Base-by-base conservation (phyloP, 2,797 vertebrate species). In the Podarcis lilfordi region DNA sequence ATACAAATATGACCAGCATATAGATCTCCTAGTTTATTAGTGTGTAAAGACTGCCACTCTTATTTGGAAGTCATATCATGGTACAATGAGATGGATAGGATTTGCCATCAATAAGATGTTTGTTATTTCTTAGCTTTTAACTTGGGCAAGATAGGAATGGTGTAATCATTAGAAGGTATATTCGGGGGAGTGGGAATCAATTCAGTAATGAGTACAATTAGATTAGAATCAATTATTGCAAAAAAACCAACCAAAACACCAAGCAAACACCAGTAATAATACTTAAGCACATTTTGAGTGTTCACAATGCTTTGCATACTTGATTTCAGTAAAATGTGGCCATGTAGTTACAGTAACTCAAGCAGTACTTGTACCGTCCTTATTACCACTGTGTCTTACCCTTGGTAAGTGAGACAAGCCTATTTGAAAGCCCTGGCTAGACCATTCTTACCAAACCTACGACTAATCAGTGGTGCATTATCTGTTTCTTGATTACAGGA, bases 251-350 rank as follows among this genome's bases (percentile, higher is more conserved):
- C 64, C 74, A 43, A 71, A 88, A 84, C 88, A 69, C 86, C 40
- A 50, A 27, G 29, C 13, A 59, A 13, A 40, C 89, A 43, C 35
- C 0, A 0, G 13, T 10, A 87, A 69, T 86, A 89, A 59, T 92
- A 91, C 89, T 91, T 88, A 17, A 80, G 76, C 80, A 59, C 21
- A 1, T 78, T 87, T 89, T 77, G 85, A 91, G 80, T 89, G 82
- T 86, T 79, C 80, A 77, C 72, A 89, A 87, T 84, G 78, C 78
- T 91, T 89, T n/a, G 8, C 86, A 89, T 45, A 1, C 93, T 91
- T 92, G 19, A 59, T 55, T 43, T 71, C 23, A 27, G n/a, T 71
- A 80, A 55, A 35, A 27, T 85, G 35, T 35, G 32, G 55, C n/a
- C 10, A 21, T 59, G 76, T 69, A 9, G 43, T 69, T 79, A 5